Evolutionary conservation across 1,140 invertebrate species (phyloP).

Genomic region (Muscidifurax raptorellus): DNA sequence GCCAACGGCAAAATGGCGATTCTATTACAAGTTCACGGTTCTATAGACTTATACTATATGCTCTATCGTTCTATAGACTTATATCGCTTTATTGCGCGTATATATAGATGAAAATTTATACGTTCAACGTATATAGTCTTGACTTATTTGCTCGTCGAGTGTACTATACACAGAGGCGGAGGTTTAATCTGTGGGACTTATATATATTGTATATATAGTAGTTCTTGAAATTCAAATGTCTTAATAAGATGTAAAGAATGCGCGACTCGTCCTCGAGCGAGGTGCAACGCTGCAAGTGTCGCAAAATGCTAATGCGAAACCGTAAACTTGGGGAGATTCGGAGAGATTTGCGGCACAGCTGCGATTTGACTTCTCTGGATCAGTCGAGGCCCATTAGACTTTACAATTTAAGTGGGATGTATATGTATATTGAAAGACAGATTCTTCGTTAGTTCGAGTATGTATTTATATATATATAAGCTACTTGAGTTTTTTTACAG

Average conservation of each 20-base stretch:
- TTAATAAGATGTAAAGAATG: slow-evolving; percentile 3
- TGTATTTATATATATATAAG: no score
- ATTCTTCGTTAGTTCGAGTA: no score
- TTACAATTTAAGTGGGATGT: background rate
- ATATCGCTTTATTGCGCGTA: no score
- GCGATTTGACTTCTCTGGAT: slow-evolving; percentile 8
- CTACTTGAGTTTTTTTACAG: no score
- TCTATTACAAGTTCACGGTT: background rate
- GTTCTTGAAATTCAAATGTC: background rate
- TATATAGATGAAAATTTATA: no score
- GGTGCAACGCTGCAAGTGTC: slow-evolving; percentile 18
- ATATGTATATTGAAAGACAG: background rate
- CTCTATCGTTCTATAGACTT: no score
- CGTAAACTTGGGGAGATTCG: slow-evolving; percentile 32
- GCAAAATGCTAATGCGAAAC: slow-evolving; percentile 32
- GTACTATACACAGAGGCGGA: background rate
- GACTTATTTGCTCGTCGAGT: no score
- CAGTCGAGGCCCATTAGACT: background rate
- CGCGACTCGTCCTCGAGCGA: background rate
- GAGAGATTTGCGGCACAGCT: slow-evolving; percentile 18
- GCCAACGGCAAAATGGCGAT: background rate
- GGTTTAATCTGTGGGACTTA: background rate
- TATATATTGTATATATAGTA: no score
- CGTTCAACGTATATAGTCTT: no score
- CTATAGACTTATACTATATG: no score